A percentile compares a stretch with the other conserved stretches of the same genome.
These are phyloP conservation scores for Drosophila villosipedis DNA, from an alignment of 2,888 invertebrate genomes.

Conservation along the genomic window DNA sequence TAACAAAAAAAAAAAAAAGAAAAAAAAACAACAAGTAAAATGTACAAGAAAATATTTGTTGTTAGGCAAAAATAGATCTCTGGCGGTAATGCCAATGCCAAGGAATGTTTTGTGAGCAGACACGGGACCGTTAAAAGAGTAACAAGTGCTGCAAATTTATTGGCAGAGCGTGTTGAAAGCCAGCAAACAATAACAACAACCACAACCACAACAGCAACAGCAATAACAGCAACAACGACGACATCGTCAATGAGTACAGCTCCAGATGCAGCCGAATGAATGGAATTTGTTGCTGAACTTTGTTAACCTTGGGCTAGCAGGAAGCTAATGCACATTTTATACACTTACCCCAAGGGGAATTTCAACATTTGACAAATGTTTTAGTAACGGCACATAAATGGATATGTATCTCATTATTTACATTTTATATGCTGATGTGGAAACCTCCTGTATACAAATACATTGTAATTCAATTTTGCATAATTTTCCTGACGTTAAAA, in stretches of 20 bases:
- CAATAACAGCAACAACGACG: conserved; percentile 40
- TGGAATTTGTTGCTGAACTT: conserved; percentile 76
- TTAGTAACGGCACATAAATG: conserved; percentile 1
- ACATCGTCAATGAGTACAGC: conserved; percentile 71
- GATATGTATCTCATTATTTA: not conserved
- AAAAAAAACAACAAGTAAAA: conserved; percentile 44
- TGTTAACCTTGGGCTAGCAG: conserved; percentile 73
- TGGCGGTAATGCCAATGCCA: conserved; percentile 65
- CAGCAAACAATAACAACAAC: conserved; percentile 43
- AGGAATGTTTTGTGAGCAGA: conserved; percentile 61
- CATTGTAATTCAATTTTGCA: not conserved
- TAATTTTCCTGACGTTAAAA: not conserved
- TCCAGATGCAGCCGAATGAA: conserved; percentile 67
- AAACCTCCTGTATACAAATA: not conserved
- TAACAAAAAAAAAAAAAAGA: conserved; percentile 28
- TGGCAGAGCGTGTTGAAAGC: conserved; percentile 79
- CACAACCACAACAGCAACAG: conserved; percentile 23
- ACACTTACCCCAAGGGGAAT: conserved; percentile 42
- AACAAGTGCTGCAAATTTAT: conserved; percentile 79
- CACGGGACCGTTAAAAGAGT: conserved; percentile 73
- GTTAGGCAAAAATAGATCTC: conserved; percentile 71
- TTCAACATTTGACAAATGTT: conserved; percentile 19
- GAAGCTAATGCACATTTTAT: conserved; percentile 69
- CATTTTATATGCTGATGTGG: not conserved
- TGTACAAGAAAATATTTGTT: conserved; percentile 78